These are phyloP conservation scores for Lagorchestes hirsutus DNA, from an alignment of 2,797 vertebrate genomes.

Conservation along the genomic window DNA sequence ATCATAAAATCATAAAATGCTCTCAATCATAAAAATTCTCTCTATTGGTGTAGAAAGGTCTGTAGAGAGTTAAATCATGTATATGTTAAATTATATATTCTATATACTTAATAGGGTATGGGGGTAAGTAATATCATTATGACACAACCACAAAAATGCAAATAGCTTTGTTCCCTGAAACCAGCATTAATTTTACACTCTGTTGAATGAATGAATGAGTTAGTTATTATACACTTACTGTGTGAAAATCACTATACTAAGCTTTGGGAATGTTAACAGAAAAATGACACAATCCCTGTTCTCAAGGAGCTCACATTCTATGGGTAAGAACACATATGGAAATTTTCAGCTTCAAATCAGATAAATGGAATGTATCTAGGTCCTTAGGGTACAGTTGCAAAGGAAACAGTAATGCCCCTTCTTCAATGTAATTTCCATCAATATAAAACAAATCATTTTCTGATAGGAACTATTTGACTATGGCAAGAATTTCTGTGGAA, in stretches of 20 bases:
- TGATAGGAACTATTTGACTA: not conserved
- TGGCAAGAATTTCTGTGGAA: no score
- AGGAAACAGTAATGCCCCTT: not conserved
- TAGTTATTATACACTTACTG: not conserved
- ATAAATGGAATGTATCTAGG: not conserved
- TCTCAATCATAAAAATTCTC: not conserved
- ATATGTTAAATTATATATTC: not conserved
- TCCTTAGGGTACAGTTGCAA: not conserved
- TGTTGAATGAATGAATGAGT: not conserved
- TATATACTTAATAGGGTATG: not conserved
- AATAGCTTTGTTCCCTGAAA: constrained; percentile 34
- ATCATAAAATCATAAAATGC: no score
- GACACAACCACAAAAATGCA: constrained; percentile 5
- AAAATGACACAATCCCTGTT: not conserved
- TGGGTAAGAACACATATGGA: not conserved
- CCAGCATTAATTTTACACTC: not conserved
- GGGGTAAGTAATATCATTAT: not conserved
- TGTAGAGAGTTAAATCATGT: not conserved
- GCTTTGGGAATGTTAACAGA: no score
- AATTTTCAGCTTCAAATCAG: not conserved
- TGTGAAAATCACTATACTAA: no score
- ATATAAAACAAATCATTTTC: not conserved
- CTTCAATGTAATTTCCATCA: not conserved
- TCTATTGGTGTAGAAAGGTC: not conserved
- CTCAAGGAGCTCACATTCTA: not conserved